phyloP scores from a whole-genome alignment of 2,888 invertebrate genomes.

The Cordilura impudica region DNA sequence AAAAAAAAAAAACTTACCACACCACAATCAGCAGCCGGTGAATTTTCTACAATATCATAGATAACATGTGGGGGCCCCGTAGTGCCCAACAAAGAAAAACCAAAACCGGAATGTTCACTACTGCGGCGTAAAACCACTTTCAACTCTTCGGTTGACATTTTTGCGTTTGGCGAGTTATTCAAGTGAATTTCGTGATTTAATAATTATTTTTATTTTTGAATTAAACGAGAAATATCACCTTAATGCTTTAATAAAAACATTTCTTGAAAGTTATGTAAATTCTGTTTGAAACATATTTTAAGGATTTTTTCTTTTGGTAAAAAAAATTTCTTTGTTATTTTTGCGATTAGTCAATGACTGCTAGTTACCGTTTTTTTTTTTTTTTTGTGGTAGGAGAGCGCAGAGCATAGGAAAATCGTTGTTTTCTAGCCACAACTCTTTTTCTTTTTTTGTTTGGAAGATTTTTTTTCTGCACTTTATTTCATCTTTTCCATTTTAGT shows the following conservation, averaged over 20 bases:
- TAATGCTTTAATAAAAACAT: neutral
- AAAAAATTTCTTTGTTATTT: neutral
- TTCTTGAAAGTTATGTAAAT: neutral
- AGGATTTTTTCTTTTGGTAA: too few species aligned
- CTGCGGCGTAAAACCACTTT: constrained; percentile 91
- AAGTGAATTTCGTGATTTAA: constrained; percentile 7
- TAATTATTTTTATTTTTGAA: neutral
- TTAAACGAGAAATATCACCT: neutral
- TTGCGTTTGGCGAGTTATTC: constrained; percentile 12
- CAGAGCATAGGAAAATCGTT: neutral
- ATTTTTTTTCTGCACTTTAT: constrained; percentile 21
- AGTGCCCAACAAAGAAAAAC: constrained; percentile 93
- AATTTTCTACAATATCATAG: constrained; percentile 95
- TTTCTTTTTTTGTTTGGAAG: neutral
- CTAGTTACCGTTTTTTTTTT: too few species aligned
- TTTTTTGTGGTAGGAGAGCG: neutral
- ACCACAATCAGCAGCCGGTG: constrained; percentile 92
- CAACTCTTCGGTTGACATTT: constrained; percentile 90
- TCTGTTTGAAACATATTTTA: neutral
- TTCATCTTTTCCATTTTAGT: neutral
- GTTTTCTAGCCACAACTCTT: constrained; percentile 6
- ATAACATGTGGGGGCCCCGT: constrained; percentile 95
- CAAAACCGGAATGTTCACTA: constrained; percentile 92
- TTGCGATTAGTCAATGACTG: neutral
- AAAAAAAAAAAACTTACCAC: constrained; percentile 72